These are phyloP conservation scores for Papilio dardanus DNA, from an alignment of 1,140 invertebrate genomes.

Conservation along the genomic window DNA sequence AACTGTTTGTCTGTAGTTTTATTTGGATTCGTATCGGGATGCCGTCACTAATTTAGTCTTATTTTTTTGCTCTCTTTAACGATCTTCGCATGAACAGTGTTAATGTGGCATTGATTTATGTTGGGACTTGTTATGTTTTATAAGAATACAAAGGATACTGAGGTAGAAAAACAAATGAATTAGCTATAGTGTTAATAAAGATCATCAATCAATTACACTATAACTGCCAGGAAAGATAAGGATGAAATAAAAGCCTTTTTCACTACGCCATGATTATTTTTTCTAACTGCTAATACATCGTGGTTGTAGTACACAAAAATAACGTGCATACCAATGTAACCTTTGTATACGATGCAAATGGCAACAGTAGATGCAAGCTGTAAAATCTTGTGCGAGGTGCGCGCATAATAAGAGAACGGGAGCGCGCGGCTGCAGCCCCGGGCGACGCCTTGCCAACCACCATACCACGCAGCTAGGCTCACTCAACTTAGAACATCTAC, in stretches of 20 bases:
- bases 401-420: conserved; percentile 23
- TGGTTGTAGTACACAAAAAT: too few species aligned
- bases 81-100: conserved; percentile 9
- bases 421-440: conserved; percentile 10
- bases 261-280: not conserved
- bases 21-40: conserved; percentile 66
- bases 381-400: conserved; percentile 14
- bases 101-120: conserved; percentile 31
- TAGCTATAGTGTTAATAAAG: not conserved
- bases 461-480: not conserved
- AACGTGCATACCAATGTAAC: too few species aligned
- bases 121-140: conserved; percentile 16
- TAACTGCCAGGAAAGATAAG: not conserved
- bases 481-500: not conserved
- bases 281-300: not conserved
- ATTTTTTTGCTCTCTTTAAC: conserved; percentile 52
- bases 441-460: conserved; percentile 18
- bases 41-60: conserved; percentile 62
- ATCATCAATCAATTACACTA: not conserved
- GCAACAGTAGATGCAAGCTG: not conserved
- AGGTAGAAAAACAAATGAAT: conserved; percentile 22
- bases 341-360: not conserved
- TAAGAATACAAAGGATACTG: conserved; percentile 1
- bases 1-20: conserved; percentile 78
- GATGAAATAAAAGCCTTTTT: not conserved